These are phyloP conservation scores for Diaphora mendica DNA, from an alignment of 2,888 invertebrate species.

Conservation along the genomic window DNA sequence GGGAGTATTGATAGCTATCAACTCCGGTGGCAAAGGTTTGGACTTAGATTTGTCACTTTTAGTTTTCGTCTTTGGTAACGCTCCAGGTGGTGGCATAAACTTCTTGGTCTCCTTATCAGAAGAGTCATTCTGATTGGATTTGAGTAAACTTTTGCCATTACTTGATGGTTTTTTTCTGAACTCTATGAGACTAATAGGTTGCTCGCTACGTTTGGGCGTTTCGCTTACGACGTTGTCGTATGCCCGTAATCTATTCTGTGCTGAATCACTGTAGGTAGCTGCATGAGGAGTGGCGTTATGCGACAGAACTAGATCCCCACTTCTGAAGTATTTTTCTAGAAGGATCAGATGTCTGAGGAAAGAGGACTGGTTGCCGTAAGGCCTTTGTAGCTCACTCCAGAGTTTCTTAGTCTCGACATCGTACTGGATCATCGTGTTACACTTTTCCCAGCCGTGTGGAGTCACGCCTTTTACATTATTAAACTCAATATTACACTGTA, in stretches of 20 bases:
- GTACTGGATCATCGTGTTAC: constrained; percentile 92
- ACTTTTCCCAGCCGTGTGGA: constrained; percentile 94
- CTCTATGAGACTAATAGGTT: constrained; percentile 75
- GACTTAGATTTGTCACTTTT: constrained; percentile 69
- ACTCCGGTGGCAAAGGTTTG: constrained; percentile 84
- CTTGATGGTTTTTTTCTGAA: constrained; percentile 77
- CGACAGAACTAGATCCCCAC: constrained; percentile 91
- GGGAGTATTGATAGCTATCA: constrained; percentile 86
- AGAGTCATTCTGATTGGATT: constrained; percentile 68
- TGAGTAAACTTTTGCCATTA: constrained; percentile 80
- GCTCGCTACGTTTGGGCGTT: constrained; percentile 65
- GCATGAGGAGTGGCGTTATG: constrained; percentile 91
- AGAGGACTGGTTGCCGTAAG: constrained; percentile 95
- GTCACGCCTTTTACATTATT: constrained; percentile 90
- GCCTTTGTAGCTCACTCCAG: constrained; percentile 94
- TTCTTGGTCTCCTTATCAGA: constrained; percentile 70
- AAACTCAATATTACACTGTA: constrained; percentile 92
- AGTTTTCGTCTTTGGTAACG: constrained; percentile 64
- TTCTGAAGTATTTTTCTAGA: constrained; percentile 93
- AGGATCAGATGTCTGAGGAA: constrained; percentile 93
- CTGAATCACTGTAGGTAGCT: constrained; percentile 92
- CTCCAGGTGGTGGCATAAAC: constrained; percentile 72
- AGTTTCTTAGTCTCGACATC: constrained; percentile 92
- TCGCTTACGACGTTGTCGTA: constrained; percentile 88
- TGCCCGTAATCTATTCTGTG: constrained; percentile 91